A percentile compares a stretch with the other conserved stretches of the same genome.
These are phyloP conservation scores for Prorops nasuta DNA, from an alignment of 1,140 invertebrate genomes.

Conservation along the genomic window DNA sequence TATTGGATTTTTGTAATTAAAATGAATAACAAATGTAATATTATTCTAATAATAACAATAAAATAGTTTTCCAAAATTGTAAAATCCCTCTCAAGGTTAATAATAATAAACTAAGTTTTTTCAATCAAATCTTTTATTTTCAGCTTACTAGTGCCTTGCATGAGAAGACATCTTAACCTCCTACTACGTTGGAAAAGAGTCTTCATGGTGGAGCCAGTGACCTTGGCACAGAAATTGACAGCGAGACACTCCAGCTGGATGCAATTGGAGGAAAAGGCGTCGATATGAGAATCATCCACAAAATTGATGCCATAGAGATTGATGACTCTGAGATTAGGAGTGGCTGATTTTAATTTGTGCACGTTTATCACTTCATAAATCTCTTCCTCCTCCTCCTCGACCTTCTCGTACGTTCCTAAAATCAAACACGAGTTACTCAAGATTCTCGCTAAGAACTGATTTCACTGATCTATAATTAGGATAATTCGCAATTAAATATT, in stretches of 20 bases:
- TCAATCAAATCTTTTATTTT: no score
- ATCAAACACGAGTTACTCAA: no score
- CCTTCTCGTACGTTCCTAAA: slow-evolving; percentile 95
- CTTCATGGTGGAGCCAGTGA: slow-evolving; percentile 95
- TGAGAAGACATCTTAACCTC: slow-evolving; percentile 86
- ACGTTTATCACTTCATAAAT: slow-evolving; percentile 99
- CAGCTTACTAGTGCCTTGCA: slow-evolving; percentile 92
- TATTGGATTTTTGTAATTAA: no score
- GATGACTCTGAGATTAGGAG: slow-evolving; percentile 91
- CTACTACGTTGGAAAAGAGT: slow-evolving; percentile 91
- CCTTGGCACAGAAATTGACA: slow-evolving; percentile 95
- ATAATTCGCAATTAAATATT: no score
- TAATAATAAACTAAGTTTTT: no score
- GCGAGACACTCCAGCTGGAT: slow-evolving; percentile 95
- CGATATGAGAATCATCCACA: slow-evolving; percentile 97
- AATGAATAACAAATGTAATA: no score
- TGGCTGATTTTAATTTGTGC: slow-evolving; percentile 94
- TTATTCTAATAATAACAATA: no score
- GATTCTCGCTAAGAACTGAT: no score
- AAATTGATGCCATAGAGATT: slow-evolving; percentile 98
- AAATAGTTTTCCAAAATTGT: no score
- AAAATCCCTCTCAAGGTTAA: no score
- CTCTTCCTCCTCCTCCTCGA: slow-evolving; percentile 98
- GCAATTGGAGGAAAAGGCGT: slow-evolving; percentile 93
- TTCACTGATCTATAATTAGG: no score